These are phyloP conservation scores for Stegodyphus dumicola DNA, from an alignment of 1,140 invertebrate genomes.

Conservation along the genomic window DNA sequence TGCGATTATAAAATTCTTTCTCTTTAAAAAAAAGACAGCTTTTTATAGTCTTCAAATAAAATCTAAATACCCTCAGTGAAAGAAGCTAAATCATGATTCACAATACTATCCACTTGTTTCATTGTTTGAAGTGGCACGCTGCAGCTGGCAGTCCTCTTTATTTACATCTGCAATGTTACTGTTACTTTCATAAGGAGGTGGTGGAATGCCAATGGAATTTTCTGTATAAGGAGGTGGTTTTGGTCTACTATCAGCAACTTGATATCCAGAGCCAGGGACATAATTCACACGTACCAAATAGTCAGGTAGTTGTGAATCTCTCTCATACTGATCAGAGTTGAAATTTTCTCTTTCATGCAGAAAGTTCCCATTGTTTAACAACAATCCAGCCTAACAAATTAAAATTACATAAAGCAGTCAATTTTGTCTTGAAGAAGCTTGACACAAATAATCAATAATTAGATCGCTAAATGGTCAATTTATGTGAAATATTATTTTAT, in stretches of 20 bases:
- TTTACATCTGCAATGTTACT: constrained; percentile 12
- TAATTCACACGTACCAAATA: not conserved
- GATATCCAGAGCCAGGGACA: constrained; percentile 11
- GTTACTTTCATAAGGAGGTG: constrained; percentile 47
- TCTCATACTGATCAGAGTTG: too few relatives aligned
- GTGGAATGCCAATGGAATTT: constrained; percentile 39
- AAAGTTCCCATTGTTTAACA: too few relatives aligned
- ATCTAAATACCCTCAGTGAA: not conserved
- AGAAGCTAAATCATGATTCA: not conserved
- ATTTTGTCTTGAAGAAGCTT: too few relatives aligned
- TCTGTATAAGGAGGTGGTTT: constrained; percentile 57
- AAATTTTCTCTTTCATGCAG: too few relatives aligned
- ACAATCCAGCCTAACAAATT: too few relatives aligned
- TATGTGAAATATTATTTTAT: too few relatives aligned
- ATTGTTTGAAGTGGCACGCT: not conserved
- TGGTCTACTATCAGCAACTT: constrained; percentile 26
- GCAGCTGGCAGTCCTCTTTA: not conserved
- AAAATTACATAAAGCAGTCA: too few relatives aligned
- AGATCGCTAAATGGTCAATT: too few relatives aligned
- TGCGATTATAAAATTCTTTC: too few relatives aligned
- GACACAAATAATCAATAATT: too few relatives aligned
- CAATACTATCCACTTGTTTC: not conserved
- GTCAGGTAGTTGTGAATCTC: too few relatives aligned
- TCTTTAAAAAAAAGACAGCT: too few relatives aligned
- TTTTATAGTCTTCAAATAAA: not conserved